Percentiles rank a stretch among this genome's conserved stretches.
These are phyloP conservation scores for Bombylius discolor DNA, from an alignment of 2,888 invertebrate genomes.

Conservation along the genomic window DNA sequence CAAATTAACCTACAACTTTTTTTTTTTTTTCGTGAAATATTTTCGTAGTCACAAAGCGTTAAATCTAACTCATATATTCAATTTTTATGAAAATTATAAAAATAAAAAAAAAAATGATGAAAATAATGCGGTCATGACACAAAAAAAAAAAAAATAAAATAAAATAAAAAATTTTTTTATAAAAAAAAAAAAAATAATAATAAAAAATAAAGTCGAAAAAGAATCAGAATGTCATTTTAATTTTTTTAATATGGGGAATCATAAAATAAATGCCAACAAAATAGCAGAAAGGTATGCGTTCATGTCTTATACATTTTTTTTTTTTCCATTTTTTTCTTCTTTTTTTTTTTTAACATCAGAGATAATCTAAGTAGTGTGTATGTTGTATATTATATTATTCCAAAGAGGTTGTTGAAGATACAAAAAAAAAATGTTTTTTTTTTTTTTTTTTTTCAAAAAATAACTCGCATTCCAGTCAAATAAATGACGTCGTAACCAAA, in stretches of 20 bases:
- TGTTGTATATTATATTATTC: no score
- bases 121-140: background rate
- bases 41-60: no score
- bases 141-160: background rate
- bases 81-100: no score
- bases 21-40: no score
- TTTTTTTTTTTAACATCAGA: background rate
- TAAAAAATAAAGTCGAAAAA: background rate
- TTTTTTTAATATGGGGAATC: background rate
- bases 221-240: background rate
- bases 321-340: no score
- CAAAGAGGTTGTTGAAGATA: background rate
- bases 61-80: no score
- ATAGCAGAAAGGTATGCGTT: background rate
- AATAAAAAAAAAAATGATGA: background rate
- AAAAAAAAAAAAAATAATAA: no score
- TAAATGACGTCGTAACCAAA: slow-evolving; percentile 10
- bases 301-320: background rate
- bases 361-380: background rate
- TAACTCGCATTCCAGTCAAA: slow-evolving; percentile 8
- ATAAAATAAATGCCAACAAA: background rate
- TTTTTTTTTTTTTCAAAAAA: background rate
- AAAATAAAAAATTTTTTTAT: no score
- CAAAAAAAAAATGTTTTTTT: background rate
- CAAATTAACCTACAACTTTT: no score